Conservation (phyloP, 1,140 invertebrate species). For the Meloidogyne floridensis region DNA sequence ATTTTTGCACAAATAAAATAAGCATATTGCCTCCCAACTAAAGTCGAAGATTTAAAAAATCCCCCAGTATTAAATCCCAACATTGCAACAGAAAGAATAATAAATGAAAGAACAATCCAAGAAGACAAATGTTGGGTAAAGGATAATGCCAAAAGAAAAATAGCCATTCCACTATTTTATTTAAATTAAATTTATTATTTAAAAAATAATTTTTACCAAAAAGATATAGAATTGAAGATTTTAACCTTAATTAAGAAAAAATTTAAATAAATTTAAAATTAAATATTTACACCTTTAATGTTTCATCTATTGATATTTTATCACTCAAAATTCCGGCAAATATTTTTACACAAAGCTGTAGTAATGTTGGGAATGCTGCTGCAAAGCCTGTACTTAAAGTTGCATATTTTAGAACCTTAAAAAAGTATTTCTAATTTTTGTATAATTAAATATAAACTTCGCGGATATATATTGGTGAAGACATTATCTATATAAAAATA, state of each 20-base stretch:
- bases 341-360: slow-evolving; percentile 54
- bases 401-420: slow-evolving; percentile 41
- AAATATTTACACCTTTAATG: slow-evolving; percentile 12
- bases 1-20: slow-evolving; percentile 43
- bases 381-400: slow-evolving; percentile 45
- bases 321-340: slow-evolving; percentile 49
- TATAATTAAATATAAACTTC: slow-evolving; percentile 8
- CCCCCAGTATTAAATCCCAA: slow-evolving; percentile 56
- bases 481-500: slow-evolving; percentile 52
- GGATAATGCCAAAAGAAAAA: slow-evolving; percentile 43
- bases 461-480: slow-evolving; percentile 49
- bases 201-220: slow-evolving; percentile 26
- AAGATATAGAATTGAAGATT: slow-evolving; percentile 54
- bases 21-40: slow-evolving; percentile 51
- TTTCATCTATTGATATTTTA: slow-evolving; percentile 34
- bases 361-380: slow-evolving; percentile 43
- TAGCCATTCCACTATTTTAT: slow-evolving; percentile 40
- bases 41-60: slow-evolving; percentile 55
- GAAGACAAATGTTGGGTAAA: slow-evolving; percentile 10
- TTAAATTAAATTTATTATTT: slow-evolving; percentile 8
- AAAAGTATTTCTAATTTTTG: slow-evolving; percentile 8
- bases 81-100: slow-evolving; percentile 37
- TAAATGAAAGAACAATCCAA: slow-evolving; percentile 22
- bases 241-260: slow-evolving; percentile 34
- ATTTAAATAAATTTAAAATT: slow-evolving; percentile 11